These are phyloP conservation scores for Apodemus sylvaticus DNA, from an alignment of 2,113 vertebrate genomes.

Conservation along the genomic window DNA sequence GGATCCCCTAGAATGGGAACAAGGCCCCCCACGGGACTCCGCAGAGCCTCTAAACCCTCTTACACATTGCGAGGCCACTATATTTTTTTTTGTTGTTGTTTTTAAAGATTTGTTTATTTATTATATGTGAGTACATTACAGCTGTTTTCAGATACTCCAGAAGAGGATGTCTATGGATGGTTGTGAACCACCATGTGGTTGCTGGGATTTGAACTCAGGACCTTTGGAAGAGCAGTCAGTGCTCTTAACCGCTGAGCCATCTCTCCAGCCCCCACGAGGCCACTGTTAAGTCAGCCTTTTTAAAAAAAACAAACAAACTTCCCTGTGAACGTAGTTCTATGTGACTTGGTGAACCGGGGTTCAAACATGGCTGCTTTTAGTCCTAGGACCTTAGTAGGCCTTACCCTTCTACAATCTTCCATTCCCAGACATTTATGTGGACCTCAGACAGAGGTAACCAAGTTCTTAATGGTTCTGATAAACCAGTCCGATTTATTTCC, in stretches of 20 bases:
- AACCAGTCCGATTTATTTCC: not conserved
- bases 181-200: no score
- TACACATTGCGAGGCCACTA: not conserved
- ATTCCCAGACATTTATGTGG: not conserved
- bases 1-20: not conserved
- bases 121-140: no score
- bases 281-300: not conserved
- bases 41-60: not conserved
- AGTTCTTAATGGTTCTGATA: not conserved
- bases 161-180: no score
- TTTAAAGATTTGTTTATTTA: no score
- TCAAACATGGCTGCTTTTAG: not conserved
- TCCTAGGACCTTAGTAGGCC: not conserved
- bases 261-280: no score
- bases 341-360: not conserved
- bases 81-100: no score
- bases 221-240: no score
- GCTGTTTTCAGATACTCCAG: no score
- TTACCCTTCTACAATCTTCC: not conserved
- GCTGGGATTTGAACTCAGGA: no score
- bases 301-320: not conserved
- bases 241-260: no score
- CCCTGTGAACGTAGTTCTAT: not conserved
- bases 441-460: not conserved
- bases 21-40: not conserved